phyloP scores from a whole-genome alignment of 2,888 invertebrate species.

The Helobdella robusta region DNA sequence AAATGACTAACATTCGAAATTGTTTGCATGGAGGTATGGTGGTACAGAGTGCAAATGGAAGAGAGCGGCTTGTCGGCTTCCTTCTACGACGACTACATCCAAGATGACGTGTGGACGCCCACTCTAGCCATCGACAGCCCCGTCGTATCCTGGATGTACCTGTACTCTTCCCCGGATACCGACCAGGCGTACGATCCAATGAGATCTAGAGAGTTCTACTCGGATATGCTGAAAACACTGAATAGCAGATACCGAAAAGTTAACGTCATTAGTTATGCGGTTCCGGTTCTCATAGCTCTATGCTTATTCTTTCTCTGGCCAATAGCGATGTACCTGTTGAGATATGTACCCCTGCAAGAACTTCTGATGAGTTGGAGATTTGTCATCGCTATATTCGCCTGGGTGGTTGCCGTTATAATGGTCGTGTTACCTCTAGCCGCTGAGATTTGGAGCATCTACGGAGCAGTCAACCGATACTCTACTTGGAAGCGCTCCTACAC shows the following conservation, averaged over 20 bases:
- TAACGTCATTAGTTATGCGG: neutral
- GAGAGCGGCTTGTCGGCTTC: neutral
- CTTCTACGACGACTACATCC: neutral
- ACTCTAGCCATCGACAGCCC: conserved; percentile 15
- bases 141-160: conserved; percentile 7
- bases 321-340: neutral
- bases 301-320: neutral
- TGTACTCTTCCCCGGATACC: neutral
- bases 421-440: neutral
- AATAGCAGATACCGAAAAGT: neutral
- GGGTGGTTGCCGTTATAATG: neutral
- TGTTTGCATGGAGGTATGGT: no score
- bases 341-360: neutral
- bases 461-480: neutral
- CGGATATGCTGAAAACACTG: neutral
- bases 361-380: neutral
- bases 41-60: neutral
- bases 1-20: no score
- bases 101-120: neutral
- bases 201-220: neutral
- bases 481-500: conserved; percentile 8
- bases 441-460: neutral
- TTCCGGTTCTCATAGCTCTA: neutral
- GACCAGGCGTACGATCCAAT: neutral
- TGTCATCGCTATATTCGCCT: neutral